A percentile compares a stretch with the other conserved stretches of the same genome.
Evolutionary conservation across 1,140 invertebrate genomes (phyloP).

Genomic region (Drosophila murphyi): DNA sequence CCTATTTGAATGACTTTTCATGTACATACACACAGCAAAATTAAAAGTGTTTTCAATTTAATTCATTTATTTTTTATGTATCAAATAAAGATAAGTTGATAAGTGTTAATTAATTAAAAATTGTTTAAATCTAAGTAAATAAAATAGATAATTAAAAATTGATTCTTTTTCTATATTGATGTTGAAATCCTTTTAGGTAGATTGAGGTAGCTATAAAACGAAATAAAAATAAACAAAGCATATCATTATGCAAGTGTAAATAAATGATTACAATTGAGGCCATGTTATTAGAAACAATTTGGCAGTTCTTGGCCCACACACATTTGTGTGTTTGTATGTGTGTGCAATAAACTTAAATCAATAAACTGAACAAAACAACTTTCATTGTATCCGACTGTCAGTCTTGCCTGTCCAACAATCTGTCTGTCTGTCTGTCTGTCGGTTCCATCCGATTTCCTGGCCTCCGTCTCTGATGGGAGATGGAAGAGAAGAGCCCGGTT

Average conservation of each 20-base stretch:
- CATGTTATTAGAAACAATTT: conserved; percentile 33
- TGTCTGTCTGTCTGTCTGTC: conserved; percentile 15
- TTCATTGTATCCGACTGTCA: conserved; percentile 48
- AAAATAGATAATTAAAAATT: no score
- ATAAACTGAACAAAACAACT: conserved; percentile 71
- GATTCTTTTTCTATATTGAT: background rate
- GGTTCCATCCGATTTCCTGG: conserved; percentile 5
- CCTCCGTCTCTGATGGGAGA: conserved; percentile 1
- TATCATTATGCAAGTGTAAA: conserved; percentile 1
- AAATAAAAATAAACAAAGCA: background rate
- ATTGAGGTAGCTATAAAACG: background rate
- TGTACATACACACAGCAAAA: background rate
- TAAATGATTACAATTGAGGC: conserved; percentile 29
- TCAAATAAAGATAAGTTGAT: no score
- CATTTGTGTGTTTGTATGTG: background rate
- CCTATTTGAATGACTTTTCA: conserved; percentile 19
- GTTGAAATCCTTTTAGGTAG: background rate
- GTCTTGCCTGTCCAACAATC: background rate
- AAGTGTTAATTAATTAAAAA: no score
- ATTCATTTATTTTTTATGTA: no score
- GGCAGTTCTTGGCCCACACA: conserved; percentile 21
- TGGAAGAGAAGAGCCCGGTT: background rate
- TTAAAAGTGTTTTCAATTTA: no score
- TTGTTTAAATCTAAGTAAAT: no score
- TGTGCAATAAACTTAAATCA: conserved; percentile 73